Evolutionary conservation across 2,113 vertebrate species (phyloP), one percentile per base, ranked within the genome.

Genomic region (Mastomys natalensis): DNA sequence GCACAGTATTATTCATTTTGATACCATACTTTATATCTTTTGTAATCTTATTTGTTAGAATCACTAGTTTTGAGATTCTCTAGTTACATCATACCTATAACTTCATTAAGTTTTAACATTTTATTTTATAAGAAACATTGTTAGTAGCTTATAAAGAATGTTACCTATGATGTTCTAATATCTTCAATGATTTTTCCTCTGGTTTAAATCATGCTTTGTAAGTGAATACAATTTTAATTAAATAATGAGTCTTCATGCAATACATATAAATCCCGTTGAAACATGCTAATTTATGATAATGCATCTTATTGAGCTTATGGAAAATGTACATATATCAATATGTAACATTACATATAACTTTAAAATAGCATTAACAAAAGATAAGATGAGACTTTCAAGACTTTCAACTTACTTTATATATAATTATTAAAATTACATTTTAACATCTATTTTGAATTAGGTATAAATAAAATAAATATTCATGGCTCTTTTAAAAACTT

Each of bases 201-300:
- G 8, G 4, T 4, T 95, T 78, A 55, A 68, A 4, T 93, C 16
- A 15, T 58, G 74, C 77, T 95, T 93, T 31, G 77, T 91, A 66
- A 93, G 92, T 84, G 45, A 68, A 93, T 89, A 22, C 21, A 86
- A 78, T 70, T 89, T 84, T 19, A 81, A 81, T 91, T 66, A 95
- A 66, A n/a, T 76, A 43, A 16, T 37, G 0, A 86, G 3, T 45
- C 55, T 91, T 84, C 66, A 2, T 78, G 17, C 85, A n/a, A 68
- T 90, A 21, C 21, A 40, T 3, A 55, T 72, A 40, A 68, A 8
- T 93, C 89, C 96, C 86, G 74, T 0, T 76, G 3, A 64, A 62
- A 5, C 76, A 51, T 85, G 84, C 4, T 81, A 16, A 90, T 72
- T 93, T 74, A 80, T 55, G 64, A 76, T 82, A 78, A n/a, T 17